phyloP scores from a whole-genome alignment of 2,113 vertebrate species.

The Hipposideros armiger region DNA sequence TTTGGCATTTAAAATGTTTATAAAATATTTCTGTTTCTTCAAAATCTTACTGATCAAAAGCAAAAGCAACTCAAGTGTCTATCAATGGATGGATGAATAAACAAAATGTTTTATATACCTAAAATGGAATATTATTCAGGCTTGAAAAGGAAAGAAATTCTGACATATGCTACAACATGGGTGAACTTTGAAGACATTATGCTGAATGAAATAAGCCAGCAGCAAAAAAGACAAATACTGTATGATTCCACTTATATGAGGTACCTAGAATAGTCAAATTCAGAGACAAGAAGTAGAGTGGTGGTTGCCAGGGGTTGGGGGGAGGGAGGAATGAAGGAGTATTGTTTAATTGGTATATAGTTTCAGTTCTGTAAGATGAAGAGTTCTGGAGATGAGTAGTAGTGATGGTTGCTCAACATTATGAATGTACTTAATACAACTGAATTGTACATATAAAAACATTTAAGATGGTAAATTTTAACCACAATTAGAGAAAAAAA shows the following conservation, averaged over 20 bases:
- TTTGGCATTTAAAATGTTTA: constrained; percentile 64
- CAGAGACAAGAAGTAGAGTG: not conserved
- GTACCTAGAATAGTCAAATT: constrained; percentile 12
- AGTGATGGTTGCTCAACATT: not conserved
- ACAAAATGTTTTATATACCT: not conserved
- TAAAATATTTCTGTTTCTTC: constrained; percentile 59
- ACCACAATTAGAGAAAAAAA: constrained; percentile 41
- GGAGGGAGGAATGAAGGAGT: not conserved
- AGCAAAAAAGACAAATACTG: not conserved
- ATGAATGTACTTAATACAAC: constrained; percentile 7
- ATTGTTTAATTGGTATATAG: not conserved
- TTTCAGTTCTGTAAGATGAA: constrained; percentile 5
- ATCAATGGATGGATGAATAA: not conserved
- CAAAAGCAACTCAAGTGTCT: not conserved
- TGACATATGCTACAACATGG: not conserved
- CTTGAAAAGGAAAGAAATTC: constrained; percentile 33
- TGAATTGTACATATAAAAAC: not conserved
- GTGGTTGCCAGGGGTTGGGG: not conserved
- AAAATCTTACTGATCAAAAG: constrained; percentile 88
- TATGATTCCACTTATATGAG: not conserved
- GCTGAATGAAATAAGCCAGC: constrained; percentile 31
- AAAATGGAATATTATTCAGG: constrained; percentile 16
- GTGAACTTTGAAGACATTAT: not conserved
- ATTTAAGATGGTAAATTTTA: not conserved
- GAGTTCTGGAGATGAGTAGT: not conserved